phyloP scores from a whole-genome alignment of 2,113 vertebrate genomes.

The Oxygymnocypris stewartii region DNA sequence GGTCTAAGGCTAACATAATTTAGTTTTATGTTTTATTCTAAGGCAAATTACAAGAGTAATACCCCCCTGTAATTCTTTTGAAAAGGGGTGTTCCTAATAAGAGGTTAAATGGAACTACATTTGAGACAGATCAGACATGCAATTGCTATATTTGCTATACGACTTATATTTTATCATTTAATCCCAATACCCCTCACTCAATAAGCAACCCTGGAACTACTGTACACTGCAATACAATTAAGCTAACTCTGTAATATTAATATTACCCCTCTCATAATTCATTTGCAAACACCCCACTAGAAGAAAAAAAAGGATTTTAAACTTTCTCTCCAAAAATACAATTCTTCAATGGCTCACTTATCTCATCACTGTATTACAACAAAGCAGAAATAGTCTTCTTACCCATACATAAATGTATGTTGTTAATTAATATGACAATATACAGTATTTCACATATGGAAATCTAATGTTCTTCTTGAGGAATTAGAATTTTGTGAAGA shows the following conservation, averaged over 20 bases:
- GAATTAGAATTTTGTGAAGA: too few relatives aligned
- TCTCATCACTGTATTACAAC: too few relatives aligned
- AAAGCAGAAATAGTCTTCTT: too few relatives aligned
- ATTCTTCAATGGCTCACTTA: not conserved
- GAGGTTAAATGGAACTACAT: too few relatives aligned
- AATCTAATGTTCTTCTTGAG: too few relatives aligned
- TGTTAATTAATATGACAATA: too few relatives aligned
- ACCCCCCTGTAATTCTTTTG: not conserved
- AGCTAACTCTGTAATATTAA: not conserved
- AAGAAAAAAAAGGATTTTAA: too few relatives aligned
- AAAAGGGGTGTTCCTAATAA: not conserved
- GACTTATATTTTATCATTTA: not conserved
- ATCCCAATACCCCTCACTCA: not conserved
- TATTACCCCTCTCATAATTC: not conserved
- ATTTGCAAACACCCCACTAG: not conserved
- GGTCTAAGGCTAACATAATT: not conserved
- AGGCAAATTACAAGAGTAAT: not conserved
- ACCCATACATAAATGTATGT: too few relatives aligned
- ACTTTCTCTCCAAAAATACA: not conserved
- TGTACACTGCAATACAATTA: not conserved
- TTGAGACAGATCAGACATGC: not conserved
- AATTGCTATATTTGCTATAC: not conserved
- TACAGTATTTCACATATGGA: too few relatives aligned
- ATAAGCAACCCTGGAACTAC: not conserved
- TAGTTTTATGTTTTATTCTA: not conserved